Conservation (phyloP, 1,140 invertebrate species). For the Agrypnia vestita region DNA sequence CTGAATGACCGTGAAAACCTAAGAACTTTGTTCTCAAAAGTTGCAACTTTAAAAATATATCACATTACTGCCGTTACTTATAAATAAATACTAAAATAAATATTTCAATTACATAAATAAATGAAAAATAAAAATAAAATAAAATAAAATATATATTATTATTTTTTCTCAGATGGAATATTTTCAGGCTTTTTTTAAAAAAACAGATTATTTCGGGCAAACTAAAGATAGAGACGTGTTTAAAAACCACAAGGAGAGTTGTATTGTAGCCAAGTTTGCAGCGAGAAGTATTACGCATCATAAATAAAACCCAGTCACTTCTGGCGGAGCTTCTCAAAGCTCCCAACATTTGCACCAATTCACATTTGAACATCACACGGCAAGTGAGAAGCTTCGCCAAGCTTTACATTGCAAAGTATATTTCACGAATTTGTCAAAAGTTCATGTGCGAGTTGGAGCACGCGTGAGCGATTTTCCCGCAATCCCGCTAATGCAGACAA, state of each 20-base stretch:
- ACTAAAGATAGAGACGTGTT: no score
- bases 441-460: conserved; percentile 46
- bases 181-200: no score
- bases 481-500: conserved; percentile 32
- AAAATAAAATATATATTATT: no score
- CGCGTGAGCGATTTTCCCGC: conserved; percentile 48
- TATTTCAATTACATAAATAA: no score
- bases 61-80: no score
- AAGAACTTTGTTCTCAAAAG: no score
- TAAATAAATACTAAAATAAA: no score
- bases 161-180: no score
- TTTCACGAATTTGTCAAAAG: conserved; percentile 61
- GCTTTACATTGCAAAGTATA: conserved; percentile 47
- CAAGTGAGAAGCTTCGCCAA: conserved; percentile 21
- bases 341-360: conserved; percentile 53
- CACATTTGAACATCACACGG: conserved; percentile 54
- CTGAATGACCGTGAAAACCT: no score
- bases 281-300: conserved; percentile 32
- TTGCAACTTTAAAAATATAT: no score
- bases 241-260: neutral
- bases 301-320: conserved; percentile 56
- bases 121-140: no score
- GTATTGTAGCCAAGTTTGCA: conserved; percentile 8
- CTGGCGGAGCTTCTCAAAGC: conserved; percentile 44
- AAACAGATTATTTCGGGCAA: no score